These are phyloP conservation scores for Terrapene triunguis DNA, from an alignment of 2,113 vertebrate genomes.

Conservation along the genomic window DNA sequence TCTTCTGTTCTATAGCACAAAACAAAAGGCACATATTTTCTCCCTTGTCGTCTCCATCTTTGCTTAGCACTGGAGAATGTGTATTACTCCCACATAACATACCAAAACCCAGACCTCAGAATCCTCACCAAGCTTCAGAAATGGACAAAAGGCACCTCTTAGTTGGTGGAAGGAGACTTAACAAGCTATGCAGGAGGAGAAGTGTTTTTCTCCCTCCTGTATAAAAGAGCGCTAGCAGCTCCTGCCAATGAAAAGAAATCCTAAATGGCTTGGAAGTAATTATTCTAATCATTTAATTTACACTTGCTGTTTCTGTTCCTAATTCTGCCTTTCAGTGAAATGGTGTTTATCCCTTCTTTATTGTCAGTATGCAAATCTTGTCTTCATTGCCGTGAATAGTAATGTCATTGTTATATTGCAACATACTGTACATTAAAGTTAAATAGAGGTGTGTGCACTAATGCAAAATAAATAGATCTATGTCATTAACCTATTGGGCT, in stretches of 20 bases:
- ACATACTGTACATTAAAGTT: neutral
- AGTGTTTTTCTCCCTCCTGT: neutral
- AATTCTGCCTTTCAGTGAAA: conserved; percentile 55
- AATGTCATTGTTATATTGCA: neutral
- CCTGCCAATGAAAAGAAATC: conserved; percentile 46
- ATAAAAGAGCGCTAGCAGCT: neutral
- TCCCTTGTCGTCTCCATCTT: conserved; percentile 45
- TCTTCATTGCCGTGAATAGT: conserved; percentile 15
- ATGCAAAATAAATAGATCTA: conserved; percentile 26
- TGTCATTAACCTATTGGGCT: neutral
- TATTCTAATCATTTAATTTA: conserved; percentile 67
- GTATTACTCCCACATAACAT: conserved; percentile 20
- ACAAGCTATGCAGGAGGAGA: neutral
- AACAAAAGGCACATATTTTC: neutral
- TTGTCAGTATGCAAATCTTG: conserved; percentile 52
- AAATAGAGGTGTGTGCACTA: conserved; percentile 16
- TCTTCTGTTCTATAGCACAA: neutral
- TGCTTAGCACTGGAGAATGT: neutral
- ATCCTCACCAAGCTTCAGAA: neutral
- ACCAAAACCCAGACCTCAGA: neutral
- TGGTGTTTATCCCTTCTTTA: conserved; percentile 52
- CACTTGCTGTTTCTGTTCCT: conserved; percentile 43
- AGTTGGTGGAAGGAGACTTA: conserved; percentile 9
- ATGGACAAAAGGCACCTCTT: neutral
- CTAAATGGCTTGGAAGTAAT: conserved; percentile 47